Base-by-base conservation (phyloP, 2,888 invertebrate species). In the Perizoma affinitatum region DNA sequence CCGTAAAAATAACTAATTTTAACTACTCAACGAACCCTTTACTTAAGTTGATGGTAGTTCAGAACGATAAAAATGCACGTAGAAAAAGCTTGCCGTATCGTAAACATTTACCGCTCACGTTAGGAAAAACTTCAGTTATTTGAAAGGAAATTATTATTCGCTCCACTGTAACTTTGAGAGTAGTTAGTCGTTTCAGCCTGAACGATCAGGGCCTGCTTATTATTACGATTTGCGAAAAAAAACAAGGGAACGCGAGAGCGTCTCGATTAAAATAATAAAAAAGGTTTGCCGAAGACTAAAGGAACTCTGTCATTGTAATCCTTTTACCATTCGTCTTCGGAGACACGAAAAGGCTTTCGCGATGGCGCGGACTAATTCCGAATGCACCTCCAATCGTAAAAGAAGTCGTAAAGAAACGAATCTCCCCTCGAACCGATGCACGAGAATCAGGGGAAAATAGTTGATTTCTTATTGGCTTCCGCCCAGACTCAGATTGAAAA, bases 371-470 rank as follows among this genome's bases (percentile, higher is more conserved):
- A 84, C 90, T 91, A 90, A 92, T 92, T 91, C 83, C 83, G 86
- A 90, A 92, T 92, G 92, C 91, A 92, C 90, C 90, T 90, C 85
- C 87, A 90, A 89, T 91, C 90, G 91, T 92, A 92, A 92, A 92
- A 91, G 87, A 83, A 89, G 90, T 90, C 92, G 90, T 92, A 92
- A 92, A 92, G 90, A 87, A 90, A 76, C 86, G 85, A 83, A 81
- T 76, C 81, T 82, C 88, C 90, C 90, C 86, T 85, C 84, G 79
- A 84, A 83, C 84, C 83, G 86, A 87, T 90, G 90, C 90, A 88
- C 87, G 85, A 75, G 86, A 86, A 88, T 88, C 89, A 88, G 83
- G 84, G 86, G 85, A 87, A 88, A 92, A 90, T 89, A 88, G 88
- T 91, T 91, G 90, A 91, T 91, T 92, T 90, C 89, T 90, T 91